A percentile compares a stretch with the other conserved stretches of the same genome.
Evolutionary conservation across 2,113 vertebrate genomes (phyloP).

Genomic region (Pangasianodon hypophthalmus): DNA sequence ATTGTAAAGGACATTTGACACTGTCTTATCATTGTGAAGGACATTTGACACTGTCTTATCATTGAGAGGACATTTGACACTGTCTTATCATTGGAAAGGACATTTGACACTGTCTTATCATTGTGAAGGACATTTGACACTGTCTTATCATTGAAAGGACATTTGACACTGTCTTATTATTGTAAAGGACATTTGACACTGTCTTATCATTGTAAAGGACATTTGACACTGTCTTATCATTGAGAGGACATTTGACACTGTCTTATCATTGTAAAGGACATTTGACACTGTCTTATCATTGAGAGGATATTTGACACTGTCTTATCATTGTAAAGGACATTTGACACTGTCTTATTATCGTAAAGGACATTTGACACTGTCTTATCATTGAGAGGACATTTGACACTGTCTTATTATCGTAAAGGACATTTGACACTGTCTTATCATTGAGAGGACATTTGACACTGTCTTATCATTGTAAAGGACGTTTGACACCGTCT

Average conservation of each 20-base stretch:
- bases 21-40: neutral
- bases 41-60: neutral
- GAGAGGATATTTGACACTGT: neutral
- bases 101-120: neutral
- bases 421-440: neutral
- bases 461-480: neutral
- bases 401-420: neutral
- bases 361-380: neutral
- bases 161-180: neutral
- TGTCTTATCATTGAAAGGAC: neutral
- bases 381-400: neutral
- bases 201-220: too few relatives aligned
- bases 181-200: neutral
- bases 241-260: neutral
- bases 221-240: neutral
- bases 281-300: neutral
- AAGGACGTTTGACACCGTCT: neutral
- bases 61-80: neutral
- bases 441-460: neutral
- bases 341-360: neutral
- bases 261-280: neutral
- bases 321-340: neutral
- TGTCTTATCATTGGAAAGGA: neutral
- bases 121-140: neutral
- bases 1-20: neutral